Percentiles rank a stretch among this genome's conserved stretches.
phyloP scores from a whole-genome alignment of 2,888 invertebrate genomes.

The Mechanitis messenoides region DNA sequence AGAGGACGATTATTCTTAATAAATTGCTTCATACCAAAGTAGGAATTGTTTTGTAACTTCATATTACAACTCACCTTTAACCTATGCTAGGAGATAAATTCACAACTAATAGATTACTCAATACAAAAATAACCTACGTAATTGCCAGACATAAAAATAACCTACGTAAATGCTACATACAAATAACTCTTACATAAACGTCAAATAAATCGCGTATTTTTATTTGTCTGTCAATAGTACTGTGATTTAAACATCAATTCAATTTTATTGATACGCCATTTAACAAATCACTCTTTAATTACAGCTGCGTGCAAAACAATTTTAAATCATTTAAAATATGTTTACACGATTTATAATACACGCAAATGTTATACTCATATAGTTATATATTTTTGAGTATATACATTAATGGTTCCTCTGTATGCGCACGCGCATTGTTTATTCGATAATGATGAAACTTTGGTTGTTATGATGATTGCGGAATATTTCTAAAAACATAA shows the following conservation, averaged over 20 bases:
- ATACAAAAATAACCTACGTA: not conserved
- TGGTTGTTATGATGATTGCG: too few relatives aligned
- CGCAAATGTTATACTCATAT: constrained; percentile 35
- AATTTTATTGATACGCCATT: constrained; percentile 45
- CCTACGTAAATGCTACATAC: not conserved
- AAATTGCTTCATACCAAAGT: too few relatives aligned
- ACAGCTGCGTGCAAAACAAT: constrained; percentile 43
- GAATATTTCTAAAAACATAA: too few relatives aligned
- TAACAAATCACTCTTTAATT: constrained; percentile 53
- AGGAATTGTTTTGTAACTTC: too few relatives aligned
- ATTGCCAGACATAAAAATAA: not conserved
- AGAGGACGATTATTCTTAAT: too few relatives aligned
- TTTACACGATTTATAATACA: constrained; percentile 45
- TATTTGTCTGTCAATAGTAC: constrained; percentile 17
- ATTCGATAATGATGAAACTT: too few relatives aligned
- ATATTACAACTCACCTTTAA: too few relatives aligned
- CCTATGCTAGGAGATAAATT: too few relatives aligned
- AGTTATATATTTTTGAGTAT: constrained; percentile 14
- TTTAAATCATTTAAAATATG: constrained; percentile 31
- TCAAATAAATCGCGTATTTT: constrained; percentile 11
- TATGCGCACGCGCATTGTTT: too few relatives aligned
- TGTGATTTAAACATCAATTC: constrained; percentile 23
- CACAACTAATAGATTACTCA: not conserved
- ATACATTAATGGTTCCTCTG: not conserved
- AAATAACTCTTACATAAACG: constrained; percentile 13